Evolutionary conservation across 2,113 vertebrate genomes (phyloP).

Genomic region (Gobiocypris rarus): DNA sequence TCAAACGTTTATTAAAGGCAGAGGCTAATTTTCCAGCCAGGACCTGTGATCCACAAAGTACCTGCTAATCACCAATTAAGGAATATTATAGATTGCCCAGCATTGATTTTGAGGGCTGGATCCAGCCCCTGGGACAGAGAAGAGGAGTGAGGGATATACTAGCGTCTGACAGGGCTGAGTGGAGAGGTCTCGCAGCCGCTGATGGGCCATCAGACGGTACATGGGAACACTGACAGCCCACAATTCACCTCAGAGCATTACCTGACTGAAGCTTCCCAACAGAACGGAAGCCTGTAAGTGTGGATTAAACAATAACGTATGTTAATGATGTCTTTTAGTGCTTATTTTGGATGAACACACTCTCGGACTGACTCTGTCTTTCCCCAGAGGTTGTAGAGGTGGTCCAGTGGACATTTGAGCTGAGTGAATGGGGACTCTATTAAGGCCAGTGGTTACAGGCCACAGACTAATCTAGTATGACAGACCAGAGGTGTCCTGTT

Average conservation of each 20-base stretch:
- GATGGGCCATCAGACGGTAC: constrained; percentile 36
- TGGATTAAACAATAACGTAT: neutral
- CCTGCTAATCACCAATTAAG: constrained; percentile 76
- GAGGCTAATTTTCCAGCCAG: constrained; percentile 67
- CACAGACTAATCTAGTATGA: constrained; percentile 80
- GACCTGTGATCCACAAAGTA: constrained; percentile 74
- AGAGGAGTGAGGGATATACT: constrained; percentile 48
- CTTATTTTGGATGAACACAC: constrained; percentile 34
- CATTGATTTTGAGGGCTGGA: constrained; percentile 69
- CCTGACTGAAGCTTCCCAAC: constrained; percentile 18
- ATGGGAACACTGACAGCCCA: constrained; percentile 38
- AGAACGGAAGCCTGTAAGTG: neutral
- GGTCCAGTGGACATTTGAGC: constrained; percentile 71
- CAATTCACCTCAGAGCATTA: constrained; percentile 35
- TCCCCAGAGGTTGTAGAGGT: constrained; percentile 68
- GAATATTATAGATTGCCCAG: constrained; percentile 74
- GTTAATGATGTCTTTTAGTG: neutral
- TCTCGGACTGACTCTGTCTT: constrained; percentile 26
- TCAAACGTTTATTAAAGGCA: constrained; percentile 73
- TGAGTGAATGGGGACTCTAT: constrained; percentile 74
- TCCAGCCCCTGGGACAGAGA: constrained; percentile 49
- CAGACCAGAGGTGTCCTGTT: constrained; percentile 81
- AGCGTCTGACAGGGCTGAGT: constrained; percentile 27
- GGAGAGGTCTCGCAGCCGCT: constrained; percentile 32
- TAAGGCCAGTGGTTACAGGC: constrained; percentile 78